Evolutionary conservation across 2,888 invertebrate species (phyloP), one percentile per base, ranked within the genome.

Genomic region (Drosophila sordidapex): DNA sequence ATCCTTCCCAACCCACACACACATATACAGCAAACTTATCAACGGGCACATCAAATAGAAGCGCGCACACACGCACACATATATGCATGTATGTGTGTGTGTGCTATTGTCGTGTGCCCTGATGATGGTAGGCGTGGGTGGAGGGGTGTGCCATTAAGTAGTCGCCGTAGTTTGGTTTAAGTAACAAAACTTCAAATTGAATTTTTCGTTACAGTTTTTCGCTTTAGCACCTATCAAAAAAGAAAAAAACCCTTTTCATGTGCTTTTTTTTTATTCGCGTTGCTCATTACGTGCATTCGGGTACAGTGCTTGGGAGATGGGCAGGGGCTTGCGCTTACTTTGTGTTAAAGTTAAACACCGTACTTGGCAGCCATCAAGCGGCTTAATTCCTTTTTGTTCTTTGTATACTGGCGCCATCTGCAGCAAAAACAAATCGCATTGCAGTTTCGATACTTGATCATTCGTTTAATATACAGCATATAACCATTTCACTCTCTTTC

Each of bases 121-220:
- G 82, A 79, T 69, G 70, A 72, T 46, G 81, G 75, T 46, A 4
- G 68, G 77, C 66, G 15, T 51, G 53, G 13, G 51, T n/a, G 57
- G 79, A 77, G 46, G 33, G 59, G 87, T 77, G 85, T 79, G 86
- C 76, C 71, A 76, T 87, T 87, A 87, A 89, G 85, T 89, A 89
- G 90, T 86, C 81, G 76, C 72, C 79, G 86, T 79, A 87, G 88
- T 86, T 87, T 86, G 81, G 74, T 86, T 89, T 86, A 90, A 90
- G 86, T 86, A 90, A 89, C 86, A 86, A 86, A 86, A 89, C 88
- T 90, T 86, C 76, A 86, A 86, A 86, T 86, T 90, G 86, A 88
- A 86, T 86, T 86, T 86, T 87, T 79, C 83, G 81, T 69, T 79
- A 79, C 83, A 89, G 81, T 79, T 87, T 82, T 76, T 84, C 84